Base-by-base conservation (phyloP, 2,113 vertebrate genomes). In the Casuarius casuarius region DNA sequence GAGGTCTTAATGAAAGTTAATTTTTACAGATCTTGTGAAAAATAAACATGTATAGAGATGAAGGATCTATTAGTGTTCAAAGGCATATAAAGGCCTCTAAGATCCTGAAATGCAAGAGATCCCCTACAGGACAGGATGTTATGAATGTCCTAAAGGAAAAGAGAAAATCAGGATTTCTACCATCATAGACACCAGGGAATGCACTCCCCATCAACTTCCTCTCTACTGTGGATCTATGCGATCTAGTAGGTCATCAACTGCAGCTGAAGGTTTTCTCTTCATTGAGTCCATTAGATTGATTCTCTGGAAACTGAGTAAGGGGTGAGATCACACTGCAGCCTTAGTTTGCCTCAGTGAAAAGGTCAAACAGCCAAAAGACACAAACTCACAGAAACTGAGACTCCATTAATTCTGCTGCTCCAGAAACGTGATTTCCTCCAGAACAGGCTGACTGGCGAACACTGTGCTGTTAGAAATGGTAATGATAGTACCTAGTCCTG, bases 91-190 rank as follows among this genome's bases (percentile, higher is more conserved):
- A 38, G 38, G 38, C 38, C 38, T 38, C 38, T 38, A 38, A 38
- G 38, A 38, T 38, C 38, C 38, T 38, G 38, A 38, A 9, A 63
- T 17, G 68, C 3, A 46, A 52, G 44, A 77, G 38, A 5, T 22
- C 0, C 6, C 12, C 4, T 6, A 31, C 0, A 44, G 11, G 10
- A 72, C 79, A 51, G 67, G 0, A 19, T 31, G 59, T 28, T 65
- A 68, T 31, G 20, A 29, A 46, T 15, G 5, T 51, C 23, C n/a
- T 63, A 49, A 86, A 11, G 7, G 12, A 54, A 89, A 89, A 76
- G 38, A 6, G 5, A 19, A 23, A 46, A 38, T 85, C 28, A 46
- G 21, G 5, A 68, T 76, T 96, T 80, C 75, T 89, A 28, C 6
- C 4, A 75, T 18, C 10, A 44, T 31, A 81, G 5, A 10, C 33